Conservation (phyloP, 2,113 vertebrate species). For the Helogale parvula region DNA sequence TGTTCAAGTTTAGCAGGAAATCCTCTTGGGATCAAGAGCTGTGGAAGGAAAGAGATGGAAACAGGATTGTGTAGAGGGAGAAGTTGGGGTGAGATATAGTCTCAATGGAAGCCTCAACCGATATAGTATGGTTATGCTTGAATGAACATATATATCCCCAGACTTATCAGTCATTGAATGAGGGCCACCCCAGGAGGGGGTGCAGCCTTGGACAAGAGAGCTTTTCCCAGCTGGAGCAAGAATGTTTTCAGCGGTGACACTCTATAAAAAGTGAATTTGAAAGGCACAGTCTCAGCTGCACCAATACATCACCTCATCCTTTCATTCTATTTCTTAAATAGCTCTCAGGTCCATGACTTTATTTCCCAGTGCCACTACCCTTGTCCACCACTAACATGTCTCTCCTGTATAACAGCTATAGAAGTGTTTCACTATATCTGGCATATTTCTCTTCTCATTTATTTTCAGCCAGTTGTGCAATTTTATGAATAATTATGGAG, state of each 20-base stretch:
- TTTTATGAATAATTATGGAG: not conserved
- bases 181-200: not conserved
- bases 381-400: not conserved
- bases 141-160: not conserved
- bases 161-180: not conserved
- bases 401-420: not conserved
- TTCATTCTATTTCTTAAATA: not conserved
- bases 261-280: not conserved
- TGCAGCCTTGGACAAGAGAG: not conserved
- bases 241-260: not conserved
- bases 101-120: not conserved
- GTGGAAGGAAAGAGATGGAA: not conserved
- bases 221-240: not conserved
- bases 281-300: not conserved
- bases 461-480: not conserved
- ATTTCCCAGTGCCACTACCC: not conserved
- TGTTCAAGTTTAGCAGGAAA: not conserved
- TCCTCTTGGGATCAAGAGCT: not conserved
- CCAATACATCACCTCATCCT: not conserved
- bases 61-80: not conserved
- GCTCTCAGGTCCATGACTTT: not conserved
- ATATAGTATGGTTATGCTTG: not conserved
- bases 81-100: not conserved
- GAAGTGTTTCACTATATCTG: not conserved
- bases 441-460: not conserved